Evolutionary conservation across 1,140 invertebrate genomes (phyloP).

Genomic region (Hylyphantes graminicola): DNA sequence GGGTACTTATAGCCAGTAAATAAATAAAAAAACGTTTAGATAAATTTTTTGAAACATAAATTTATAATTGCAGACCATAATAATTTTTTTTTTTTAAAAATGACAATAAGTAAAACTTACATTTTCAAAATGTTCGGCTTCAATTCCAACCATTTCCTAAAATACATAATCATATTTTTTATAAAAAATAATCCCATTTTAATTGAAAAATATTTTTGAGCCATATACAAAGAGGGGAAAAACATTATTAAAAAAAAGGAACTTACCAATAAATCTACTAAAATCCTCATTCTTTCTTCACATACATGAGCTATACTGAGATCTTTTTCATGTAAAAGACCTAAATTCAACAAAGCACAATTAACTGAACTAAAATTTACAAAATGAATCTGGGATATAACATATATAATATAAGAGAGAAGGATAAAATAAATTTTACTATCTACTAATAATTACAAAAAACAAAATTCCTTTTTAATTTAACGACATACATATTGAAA

Average conservation of each 20-base stretch:
- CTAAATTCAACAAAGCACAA: constrained; percentile 66
- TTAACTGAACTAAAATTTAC: too few species aligned
- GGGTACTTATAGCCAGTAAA: too few species aligned
- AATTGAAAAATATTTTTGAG: too few species aligned
- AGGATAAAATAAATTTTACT: too few species aligned
- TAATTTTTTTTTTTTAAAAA: neutral
- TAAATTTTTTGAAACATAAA: neutral
- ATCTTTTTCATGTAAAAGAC: constrained; percentile 84
- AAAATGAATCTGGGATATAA: too few species aligned
- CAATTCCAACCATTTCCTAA: constrained; percentile 50
- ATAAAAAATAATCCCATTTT: too few species aligned
- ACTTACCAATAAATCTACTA: constrained; percentile 80
- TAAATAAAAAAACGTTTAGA: too few species aligned
- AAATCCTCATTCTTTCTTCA: constrained; percentile 88
- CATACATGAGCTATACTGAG: constrained; percentile 83
- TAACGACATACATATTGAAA: too few species aligned
- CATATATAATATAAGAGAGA: too few species aligned
- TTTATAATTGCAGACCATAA: neutral
- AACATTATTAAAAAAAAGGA: neutral
- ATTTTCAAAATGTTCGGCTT: constrained; percentile 52
- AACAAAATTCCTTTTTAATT: too few species aligned
- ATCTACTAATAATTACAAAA: too few species aligned
- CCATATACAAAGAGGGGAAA: neutral
- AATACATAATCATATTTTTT: constrained; percentile 16
- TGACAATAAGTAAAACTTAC: constrained; percentile 24